phyloP scores from a whole-genome alignment of 64 coral and sea anemone genomes.

The Montipora capricornis region DNA sequence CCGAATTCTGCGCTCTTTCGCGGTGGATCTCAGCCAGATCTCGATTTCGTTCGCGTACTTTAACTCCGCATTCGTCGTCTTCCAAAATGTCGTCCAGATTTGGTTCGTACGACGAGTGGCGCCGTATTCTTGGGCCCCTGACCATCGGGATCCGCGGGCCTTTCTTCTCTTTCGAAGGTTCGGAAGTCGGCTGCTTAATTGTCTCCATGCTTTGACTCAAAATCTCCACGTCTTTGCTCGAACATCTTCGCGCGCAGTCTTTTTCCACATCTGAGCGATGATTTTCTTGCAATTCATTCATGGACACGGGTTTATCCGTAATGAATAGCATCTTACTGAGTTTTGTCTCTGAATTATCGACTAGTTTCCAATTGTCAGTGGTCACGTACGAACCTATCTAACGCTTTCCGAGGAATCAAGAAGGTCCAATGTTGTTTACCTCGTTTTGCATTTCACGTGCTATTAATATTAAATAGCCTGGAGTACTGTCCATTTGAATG shows the following conservation, averaged over 20 bases:
- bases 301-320: conserved; percentile 66
- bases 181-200: not conserved
- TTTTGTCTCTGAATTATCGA: not conserved
- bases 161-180: not conserved
- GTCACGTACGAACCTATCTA: not conserved
- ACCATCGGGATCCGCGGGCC: not conserved
- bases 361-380: too few relatives aligned
- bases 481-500: conserved; percentile 16
- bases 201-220: conserved; percentile 69
- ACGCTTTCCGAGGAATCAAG: not conserved
- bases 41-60: not conserved
- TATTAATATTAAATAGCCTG: conserved; percentile 79
- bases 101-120: conserved; percentile 75
- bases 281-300: conserved; percentile 62
- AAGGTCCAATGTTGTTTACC: conserved; percentile 65
- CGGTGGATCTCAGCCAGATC: conserved; percentile 63
- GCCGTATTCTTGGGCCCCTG: conserved; percentile 30
- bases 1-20: conserved; percentile 50
- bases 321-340: conserved; percentile 32
- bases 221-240: conserved; percentile 53
- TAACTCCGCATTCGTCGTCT: conserved; percentile 35
- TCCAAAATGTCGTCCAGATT: conserved; percentile 69
- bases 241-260: conserved; percentile 52
- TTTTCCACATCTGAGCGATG: conserved; percentile 58
- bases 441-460: conserved; percentile 70